Base-by-base conservation (phyloP, 2,888 invertebrate genomes). In the Asteroscopus sphinx region DNA sequence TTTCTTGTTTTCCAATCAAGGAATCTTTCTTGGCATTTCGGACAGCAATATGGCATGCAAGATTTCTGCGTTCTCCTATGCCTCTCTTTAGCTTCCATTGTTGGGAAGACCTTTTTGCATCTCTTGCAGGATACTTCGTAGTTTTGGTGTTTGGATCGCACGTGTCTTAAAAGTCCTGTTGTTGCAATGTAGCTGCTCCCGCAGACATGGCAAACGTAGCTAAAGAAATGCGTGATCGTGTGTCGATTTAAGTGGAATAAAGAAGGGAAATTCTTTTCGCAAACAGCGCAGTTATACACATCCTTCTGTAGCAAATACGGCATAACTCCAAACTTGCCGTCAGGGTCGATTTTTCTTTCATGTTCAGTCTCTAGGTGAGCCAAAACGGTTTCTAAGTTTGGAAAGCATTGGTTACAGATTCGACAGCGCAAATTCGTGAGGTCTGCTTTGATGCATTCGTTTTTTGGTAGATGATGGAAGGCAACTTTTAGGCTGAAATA, bases 41-140 rank as follows among this genome's bases (percentile, higher is more conserved):
- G 83, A 63, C 93, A 93, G 16, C 88, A 85, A 66, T 93, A 93
- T 0, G 92, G 88, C 90, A 92, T 87, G 63, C 93, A 93, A 0
- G 88, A 85, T 40, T 92, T 92, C 41, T 90, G 89, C 0, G 85
- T 85, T 0, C 90, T 70, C 0, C 89, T 79, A 56, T 93, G 93
- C 6, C 83, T 83, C 56, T 91, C 89, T 51, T 92, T 93, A 0
- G 91, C 92, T 26, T 93, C 91, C 86, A 91, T 90, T 0, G 82
- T 88, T 0, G 93, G 91, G 60, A 93, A 93, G 0, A 86, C 82
- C 49, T 89, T 90, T 1, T 85, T 82, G 51, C 93, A 93, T 11
- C 81, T 83, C 58, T 88, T 88, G 71, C 93, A 93, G 0, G 81
- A 74, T 0, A 89, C 91, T 58, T 91, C 82, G 66, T 93, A 92